phyloP scores from a whole-genome alignment of 2,797 vertebrate species.

The Calcarius lapponicus region DNA sequence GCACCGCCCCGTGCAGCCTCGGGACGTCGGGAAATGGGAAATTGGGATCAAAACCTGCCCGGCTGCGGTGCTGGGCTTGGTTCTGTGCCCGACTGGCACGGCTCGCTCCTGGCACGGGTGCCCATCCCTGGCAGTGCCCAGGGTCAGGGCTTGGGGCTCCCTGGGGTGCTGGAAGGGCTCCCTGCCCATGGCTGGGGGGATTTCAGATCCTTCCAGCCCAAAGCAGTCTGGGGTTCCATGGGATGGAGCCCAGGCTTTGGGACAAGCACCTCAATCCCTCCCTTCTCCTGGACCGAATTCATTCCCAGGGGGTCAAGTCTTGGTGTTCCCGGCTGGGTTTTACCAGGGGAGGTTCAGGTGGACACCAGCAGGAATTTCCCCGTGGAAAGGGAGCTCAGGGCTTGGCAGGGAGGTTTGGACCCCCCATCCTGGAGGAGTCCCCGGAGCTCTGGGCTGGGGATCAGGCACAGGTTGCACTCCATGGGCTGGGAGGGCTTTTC shows the following conservation, averaged over 20 bases:
- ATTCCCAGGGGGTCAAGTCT: neutral
- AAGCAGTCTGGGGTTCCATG: fast-evolving
- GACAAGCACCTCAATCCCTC: fast-evolving
- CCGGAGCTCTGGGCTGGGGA: neutral
- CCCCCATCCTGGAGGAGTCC: neutral
- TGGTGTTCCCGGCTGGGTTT: fast-evolving
- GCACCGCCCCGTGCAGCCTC: neutral
- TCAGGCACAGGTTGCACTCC: neutral
- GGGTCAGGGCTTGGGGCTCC: neutral
- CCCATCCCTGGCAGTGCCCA: neutral
- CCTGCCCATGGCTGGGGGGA: neutral
- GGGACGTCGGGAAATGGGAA: fast-evolving
- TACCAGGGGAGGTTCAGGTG: fast-evolving
- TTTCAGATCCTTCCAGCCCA: neutral
- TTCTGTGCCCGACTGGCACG: fast-evolving
- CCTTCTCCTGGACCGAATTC: fast-evolving
- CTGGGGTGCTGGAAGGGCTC: fast-evolving
- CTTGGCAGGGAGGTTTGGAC: neutral
- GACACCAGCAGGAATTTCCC: neutral
- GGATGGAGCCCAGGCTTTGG: fast-evolving
- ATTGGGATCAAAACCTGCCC: neutral
- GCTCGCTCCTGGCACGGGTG: neutral
- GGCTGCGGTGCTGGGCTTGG: neutral
- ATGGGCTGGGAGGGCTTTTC: neutral
- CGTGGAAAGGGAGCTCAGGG: neutral